These are phyloP conservation scores for Erinaceus europaeus DNA, from an alignment of 2,113 vertebrate genomes.

Conservation along the genomic window DNA sequence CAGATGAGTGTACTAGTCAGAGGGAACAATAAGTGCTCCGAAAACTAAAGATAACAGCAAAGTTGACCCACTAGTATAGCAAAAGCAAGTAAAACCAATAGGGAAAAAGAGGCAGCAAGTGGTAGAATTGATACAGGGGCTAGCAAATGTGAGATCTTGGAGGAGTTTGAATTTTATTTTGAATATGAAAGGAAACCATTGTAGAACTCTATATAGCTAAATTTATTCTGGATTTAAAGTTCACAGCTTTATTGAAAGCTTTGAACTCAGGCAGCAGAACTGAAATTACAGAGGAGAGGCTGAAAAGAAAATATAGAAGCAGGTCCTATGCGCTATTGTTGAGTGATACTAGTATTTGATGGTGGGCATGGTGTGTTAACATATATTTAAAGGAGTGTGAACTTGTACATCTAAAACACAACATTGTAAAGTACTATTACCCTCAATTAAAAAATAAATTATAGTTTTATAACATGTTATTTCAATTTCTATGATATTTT, in stretches of 20 bases:
- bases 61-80: background rate
- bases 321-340: too few species aligned
- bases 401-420: too few species aligned
- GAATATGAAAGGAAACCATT: background rate
- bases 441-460: too few species aligned
- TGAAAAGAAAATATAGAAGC: too few species aligned
- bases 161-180: slow-evolving; percentile 21
- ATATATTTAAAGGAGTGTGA: too few species aligned
- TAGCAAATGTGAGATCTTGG: background rate
- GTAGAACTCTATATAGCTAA: background rate
- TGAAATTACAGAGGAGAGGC: too few species aligned
- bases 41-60: background rate
- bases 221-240: slow-evolving; percentile 29
- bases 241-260: too few species aligned
- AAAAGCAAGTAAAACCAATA: background rate
- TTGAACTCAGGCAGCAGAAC: too few species aligned
- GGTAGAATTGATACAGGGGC: background rate
- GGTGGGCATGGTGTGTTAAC: too few species aligned
- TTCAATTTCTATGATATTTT: slow-evolving; percentile 9
- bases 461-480: background rate
- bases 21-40: background rate
- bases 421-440: too few species aligned
- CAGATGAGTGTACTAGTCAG: background rate
- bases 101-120: background rate
- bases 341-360: too few species aligned